Base-by-base conservation (phyloP, 2,113 vertebrate species). In the Chamaetylas fuelleborni region DNA sequence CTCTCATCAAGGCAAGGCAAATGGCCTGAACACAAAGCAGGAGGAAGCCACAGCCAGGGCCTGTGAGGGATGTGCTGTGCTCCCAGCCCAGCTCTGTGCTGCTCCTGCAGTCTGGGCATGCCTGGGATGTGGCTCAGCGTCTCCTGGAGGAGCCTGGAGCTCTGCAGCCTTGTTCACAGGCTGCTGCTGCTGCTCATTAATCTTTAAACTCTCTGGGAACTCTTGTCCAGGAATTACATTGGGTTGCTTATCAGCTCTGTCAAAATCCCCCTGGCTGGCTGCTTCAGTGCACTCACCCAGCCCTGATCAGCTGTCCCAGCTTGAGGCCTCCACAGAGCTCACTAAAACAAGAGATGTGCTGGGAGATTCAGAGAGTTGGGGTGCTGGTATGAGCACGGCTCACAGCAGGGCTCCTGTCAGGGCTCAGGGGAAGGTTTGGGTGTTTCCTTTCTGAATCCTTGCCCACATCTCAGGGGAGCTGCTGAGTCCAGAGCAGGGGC, bases 41-140 rank as follows among this genome's bases (percentile, higher is more conserved):
- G 25, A 70, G 48, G n/a, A 79, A 25, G 24, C 34, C 74, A 47
- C 71, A 92, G 19, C 47, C 56, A 36, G 56, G 57, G 12, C 0
- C 0, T 42, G 64, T 3, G 1, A 47, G n/a, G 48, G 51, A 51
- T 80, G 43, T 58, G 19, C 48, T 28, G 28, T 17, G 42, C 42
- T 36, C 38, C 38, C 38, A 38, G 38, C 38, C 38, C 38, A 6
- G 25, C 71, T 69, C 8, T n/a, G 74, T 51, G 73, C 36, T 29
- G 65, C 4, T 24, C 53, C 19, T 85, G 67, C 61, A 72, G 7
- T 13, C 73, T 47, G 66, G 48, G 10, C 33, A 22, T 17, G 18
- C 40, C 34, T 31, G 53, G 43, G 57, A 33, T 4, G 10, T 18
- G 36, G n/a, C 57, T 51, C 0, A 0, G 11, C 54, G 29, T 73